phyloP scores from a whole-genome alignment of 2,888 invertebrate genomes.

The Anoncus sp. region DNA sequence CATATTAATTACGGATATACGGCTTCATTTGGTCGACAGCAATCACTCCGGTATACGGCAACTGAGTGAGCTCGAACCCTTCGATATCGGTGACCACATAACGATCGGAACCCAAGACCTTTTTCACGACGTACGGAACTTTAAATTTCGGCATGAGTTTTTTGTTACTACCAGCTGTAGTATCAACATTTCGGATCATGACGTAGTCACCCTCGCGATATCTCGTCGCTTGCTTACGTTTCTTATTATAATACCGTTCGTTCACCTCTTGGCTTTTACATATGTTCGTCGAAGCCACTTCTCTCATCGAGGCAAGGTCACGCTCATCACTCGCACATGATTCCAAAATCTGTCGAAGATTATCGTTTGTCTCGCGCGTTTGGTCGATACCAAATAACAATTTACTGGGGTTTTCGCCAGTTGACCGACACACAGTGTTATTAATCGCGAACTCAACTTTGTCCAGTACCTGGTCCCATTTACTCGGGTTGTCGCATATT shows the following conservation, averaged over 20 bases:
- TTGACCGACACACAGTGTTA: too few species aligned
- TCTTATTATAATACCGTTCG: conserved; percentile 45
- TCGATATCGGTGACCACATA: conserved; percentile 64
- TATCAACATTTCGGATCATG: conserved; percentile 70
- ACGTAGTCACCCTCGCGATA: conserved; percentile 49
- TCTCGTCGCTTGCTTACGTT: conserved; percentile 20
- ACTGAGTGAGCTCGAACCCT: conserved; percentile 45
- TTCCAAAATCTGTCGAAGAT: conserved; percentile 19
- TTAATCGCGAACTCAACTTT: too few species aligned
- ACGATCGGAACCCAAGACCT: conserved; percentile 69
- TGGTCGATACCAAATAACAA: conserved; percentile 73
- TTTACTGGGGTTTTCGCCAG: conserved; percentile 69
- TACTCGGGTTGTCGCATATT: too few species aligned
- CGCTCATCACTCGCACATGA: conserved; percentile 33
- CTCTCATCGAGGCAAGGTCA: conserved; percentile 32
- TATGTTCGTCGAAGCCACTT: conserved; percentile 25
- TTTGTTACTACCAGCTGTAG: conserved; percentile 65
- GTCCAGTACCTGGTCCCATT: too few species aligned
- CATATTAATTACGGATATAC: conserved; percentile 18
- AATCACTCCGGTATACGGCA: conserved; percentile 51
- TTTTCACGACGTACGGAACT: conserved; percentile 70
- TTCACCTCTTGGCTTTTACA: conserved; percentile 32
- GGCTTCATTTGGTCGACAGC: conserved; percentile 37
- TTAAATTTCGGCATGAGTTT: conserved; percentile 70
- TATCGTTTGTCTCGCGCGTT: conserved; percentile 41